These are phyloP conservation scores for Acanthosepion lycidas DNA, from an alignment of 2,888 invertebrate genomes.

Conservation along the genomic window DNA sequence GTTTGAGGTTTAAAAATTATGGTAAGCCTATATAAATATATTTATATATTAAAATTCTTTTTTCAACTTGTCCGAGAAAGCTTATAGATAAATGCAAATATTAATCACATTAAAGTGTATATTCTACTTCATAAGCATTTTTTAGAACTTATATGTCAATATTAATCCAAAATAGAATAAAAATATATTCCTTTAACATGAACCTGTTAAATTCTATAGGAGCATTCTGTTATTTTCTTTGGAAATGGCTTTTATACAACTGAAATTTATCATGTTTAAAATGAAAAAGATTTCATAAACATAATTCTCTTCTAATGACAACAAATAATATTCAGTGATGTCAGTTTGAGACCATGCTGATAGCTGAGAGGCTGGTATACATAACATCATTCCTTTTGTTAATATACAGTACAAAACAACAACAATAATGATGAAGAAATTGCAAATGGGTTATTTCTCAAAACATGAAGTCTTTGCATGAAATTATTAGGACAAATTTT, in stretches of 20 bases:
- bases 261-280: background rate
- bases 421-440: conserved; percentile 35
- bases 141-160: too few species aligned
- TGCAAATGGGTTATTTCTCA: background rate
- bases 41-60: too few species aligned
- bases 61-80: too few species aligned
- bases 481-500: background rate
- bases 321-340: background rate
- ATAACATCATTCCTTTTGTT: background rate
- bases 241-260: background rate
- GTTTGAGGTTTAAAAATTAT: too few species aligned
- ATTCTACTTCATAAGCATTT: too few species aligned
- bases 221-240: background rate
- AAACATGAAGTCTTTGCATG: background rate
- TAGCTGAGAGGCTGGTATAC: background rate
- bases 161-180: too few species aligned
- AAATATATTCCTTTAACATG: too few species aligned
- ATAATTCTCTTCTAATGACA: background rate
- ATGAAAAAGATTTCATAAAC: background rate
- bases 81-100: too few species aligned
- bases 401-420: background rate
- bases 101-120: too few species aligned
- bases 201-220: too few species aligned
- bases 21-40: too few species aligned
- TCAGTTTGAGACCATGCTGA: background rate